phyloP scores from a whole-genome alignment of 30 jellyfish, hydroid and myxozoan species.

The Phacellophora camtschatica region DNA sequence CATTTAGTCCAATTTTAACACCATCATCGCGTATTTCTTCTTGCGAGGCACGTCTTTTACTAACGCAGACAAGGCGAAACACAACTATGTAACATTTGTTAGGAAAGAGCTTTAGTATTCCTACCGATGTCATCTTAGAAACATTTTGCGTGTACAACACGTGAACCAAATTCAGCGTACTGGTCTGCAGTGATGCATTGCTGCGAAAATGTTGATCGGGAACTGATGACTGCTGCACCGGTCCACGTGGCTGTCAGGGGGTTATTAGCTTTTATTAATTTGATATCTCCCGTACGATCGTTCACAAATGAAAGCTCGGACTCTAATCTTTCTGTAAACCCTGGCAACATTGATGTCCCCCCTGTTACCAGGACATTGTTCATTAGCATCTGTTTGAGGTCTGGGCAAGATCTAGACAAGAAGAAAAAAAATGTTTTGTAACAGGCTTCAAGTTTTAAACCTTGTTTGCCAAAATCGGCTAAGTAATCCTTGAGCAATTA shows the following conservation, averaged over 20 bases:
- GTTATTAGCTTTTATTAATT: slow-evolving; percentile 55
- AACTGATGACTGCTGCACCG: slow-evolving; percentile 94
- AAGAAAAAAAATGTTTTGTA: no score
- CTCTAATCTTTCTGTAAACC: slow-evolving; percentile 73
- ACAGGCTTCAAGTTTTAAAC: no score
- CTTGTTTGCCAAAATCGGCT: no score
- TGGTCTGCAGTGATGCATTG: slow-evolving; percentile 88
- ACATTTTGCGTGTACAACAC: slow-evolving; percentile 71
- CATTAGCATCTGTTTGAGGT: slow-evolving; percentile 38
- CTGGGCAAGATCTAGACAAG: slow-evolving; percentile 70
- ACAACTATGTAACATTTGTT: no score
- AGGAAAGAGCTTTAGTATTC: no score
- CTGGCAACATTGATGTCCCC: slow-evolving; percentile 77
- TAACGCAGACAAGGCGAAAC: no score
- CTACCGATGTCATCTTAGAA: no score
- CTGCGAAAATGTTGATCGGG: slow-evolving; percentile 74
- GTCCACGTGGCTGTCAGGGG: slow-evolving; percentile 93
- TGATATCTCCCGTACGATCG: slow-evolving; percentile 27
- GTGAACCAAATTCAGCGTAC: slow-evolving; percentile 90
- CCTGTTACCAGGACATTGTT: slow-evolving; percentile 84
- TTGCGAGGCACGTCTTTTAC: no score
- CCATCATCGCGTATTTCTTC: no score
- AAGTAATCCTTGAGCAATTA: no score
- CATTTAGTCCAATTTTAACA: no score
- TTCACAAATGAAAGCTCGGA: slow-evolving; percentile 41